phyloP scores from a whole-genome alignment of 2,888 invertebrate genomes.

The Meteorus cinctellus region DNA sequence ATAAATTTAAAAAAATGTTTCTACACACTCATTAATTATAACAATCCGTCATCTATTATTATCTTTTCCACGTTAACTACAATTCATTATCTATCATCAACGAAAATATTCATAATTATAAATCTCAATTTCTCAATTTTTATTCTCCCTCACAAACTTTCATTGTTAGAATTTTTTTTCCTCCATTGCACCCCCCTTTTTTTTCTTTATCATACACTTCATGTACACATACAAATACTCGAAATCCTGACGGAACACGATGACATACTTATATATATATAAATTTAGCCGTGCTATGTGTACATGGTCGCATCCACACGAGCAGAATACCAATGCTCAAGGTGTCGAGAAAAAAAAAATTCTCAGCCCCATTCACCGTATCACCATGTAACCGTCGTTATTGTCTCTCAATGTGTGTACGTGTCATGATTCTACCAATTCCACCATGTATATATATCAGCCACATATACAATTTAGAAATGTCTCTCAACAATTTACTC shows the following conservation, averaged over 20 bases:
- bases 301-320: neutral
- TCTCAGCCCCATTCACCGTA: neutral
- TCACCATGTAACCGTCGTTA: slow-evolving; percentile 1
- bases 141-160: too few relatives aligned
- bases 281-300: neutral
- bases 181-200: too few relatives aligned
- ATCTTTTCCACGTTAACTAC: too few relatives aligned
- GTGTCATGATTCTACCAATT: slow-evolving; percentile 18
- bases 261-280: neutral
- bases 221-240: neutral
- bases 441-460: neutral
- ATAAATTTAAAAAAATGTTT: too few relatives aligned
- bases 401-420: slow-evolving; percentile 12
- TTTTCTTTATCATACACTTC: neutral
- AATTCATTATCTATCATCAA: too few relatives aligned
- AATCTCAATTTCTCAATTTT: too few relatives aligned
- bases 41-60: too few relatives aligned
- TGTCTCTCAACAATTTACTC: slow-evolving; percentile 13
- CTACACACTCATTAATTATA: too few relatives aligned
- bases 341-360: neutral
- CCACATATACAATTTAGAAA: neutral
- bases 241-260: neutral
- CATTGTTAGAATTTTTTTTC: too few relatives aligned
- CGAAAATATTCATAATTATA: too few relatives aligned
- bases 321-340: slow-evolving; percentile 2